Evolutionary conservation across 2,797 vertebrate species (phyloP).

Genomic region (Sternotherus odoratus): DNA sequence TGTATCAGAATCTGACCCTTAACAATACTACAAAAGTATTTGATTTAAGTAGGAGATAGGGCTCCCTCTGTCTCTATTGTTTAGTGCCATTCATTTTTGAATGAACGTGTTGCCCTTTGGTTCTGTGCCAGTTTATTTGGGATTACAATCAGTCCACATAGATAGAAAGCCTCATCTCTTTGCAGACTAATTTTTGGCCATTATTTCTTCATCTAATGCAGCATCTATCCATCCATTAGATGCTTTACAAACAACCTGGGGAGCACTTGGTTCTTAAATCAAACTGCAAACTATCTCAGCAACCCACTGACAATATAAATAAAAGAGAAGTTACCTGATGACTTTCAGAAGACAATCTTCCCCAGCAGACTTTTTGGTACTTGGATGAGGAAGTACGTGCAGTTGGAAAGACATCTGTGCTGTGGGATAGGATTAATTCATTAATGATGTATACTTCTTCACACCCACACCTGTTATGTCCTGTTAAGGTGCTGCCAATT

Average conservation of each 20-base stretch:
- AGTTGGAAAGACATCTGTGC: background rate
- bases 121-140: background rate
- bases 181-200: background rate
- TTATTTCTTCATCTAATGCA: background rate
- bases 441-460: background rate
- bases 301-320: background rate
- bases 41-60: background rate
- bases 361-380: background rate
- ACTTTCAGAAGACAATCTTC: background rate
- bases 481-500: background rate
- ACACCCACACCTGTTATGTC: background rate
- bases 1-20: background rate
- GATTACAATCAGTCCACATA: background rate
- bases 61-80: background rate
- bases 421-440: background rate
- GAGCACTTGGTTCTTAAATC: accelerated
- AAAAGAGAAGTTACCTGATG: accelerated
- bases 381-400: background rate
- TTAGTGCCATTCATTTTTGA: background rate
- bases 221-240: background rate
- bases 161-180: background rate
- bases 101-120: background rate
- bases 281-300: background rate
- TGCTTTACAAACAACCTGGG: background rate
- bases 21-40: background rate